These are phyloP conservation scores for Antennarius maculatus DNA, from an alignment of 2,797 vertebrate genomes.

Conservation along the genomic window DNA sequence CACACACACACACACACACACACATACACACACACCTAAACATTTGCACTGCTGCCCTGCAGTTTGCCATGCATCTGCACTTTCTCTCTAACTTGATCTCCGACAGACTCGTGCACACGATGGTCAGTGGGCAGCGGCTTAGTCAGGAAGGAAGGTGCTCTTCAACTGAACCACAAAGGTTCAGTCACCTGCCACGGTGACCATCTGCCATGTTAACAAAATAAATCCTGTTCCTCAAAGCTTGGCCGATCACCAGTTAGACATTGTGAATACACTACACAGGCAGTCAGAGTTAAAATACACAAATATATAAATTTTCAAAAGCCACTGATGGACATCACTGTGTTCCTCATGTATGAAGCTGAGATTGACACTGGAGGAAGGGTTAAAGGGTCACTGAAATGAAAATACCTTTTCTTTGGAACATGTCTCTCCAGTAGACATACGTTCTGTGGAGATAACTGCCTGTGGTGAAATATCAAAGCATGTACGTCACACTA, in stretches of 20 bases:
- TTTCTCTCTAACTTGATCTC: constrained; percentile 11
- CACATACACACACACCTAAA: neutral
- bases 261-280: neutral
- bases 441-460: neutral
- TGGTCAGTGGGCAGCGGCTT: constrained; percentile 16
- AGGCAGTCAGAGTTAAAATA: neutral
- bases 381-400: neutral
- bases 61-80: constrained; percentile 45
- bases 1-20: no score
- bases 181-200: constrained; percentile 20
- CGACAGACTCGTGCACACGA: constrained; percentile 15
- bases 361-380: neutral
- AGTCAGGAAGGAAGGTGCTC: constrained; percentile 28
- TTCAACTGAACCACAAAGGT: constrained; percentile 39
- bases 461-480: neutral
- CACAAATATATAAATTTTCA: neutral
- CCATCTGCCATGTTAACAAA: constrained; percentile 33
- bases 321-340: neutral
- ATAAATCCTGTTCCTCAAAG: neutral
- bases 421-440: neutral
- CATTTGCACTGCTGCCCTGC: constrained; percentile 7
- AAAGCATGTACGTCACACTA: neutral
- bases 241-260: neutral
- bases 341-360: no score
- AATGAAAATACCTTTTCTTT: neutral